A percentile compares a stretch with the other conserved stretches of the same genome.
phyloP scores from a whole-genome alignment of 2,888 invertebrate species.

The Leptinotarsa rubiginosa region DNA sequence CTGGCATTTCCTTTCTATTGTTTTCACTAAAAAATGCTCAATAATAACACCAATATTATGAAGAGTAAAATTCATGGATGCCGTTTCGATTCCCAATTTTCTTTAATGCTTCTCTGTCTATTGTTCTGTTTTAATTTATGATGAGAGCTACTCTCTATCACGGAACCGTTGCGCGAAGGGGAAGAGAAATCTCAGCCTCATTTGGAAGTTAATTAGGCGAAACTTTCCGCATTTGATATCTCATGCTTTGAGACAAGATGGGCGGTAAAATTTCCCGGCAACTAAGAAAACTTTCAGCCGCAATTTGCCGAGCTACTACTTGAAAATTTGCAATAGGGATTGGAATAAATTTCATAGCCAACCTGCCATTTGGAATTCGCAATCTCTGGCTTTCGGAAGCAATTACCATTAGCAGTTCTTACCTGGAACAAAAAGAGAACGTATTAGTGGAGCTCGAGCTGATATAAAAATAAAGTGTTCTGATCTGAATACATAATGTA shows the following conservation, averaged over 20 bases:
- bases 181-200: conserved; percentile 57
- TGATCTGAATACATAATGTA: not conserved
- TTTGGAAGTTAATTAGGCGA: conserved; percentile 64
- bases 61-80: not conserved
- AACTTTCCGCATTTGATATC: conserved; percentile 62
- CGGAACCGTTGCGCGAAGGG: conserved; percentile 47
- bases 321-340: conserved; percentile 63
- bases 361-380: conserved; percentile 40
- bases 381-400: conserved; percentile 37
- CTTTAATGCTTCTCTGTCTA: conserved; percentile 8
- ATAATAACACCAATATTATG: no score
- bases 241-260: conserved; percentile 57
- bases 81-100: not conserved
- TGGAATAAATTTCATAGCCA: conserved; percentile 60
- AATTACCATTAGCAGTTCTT: conserved; percentile 30
- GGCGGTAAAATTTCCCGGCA: conserved; percentile 60
- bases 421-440: conserved; percentile 35
- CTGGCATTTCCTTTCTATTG: no score
- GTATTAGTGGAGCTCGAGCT: conserved; percentile 18
- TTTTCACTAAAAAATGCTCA: no score
- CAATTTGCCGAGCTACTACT: conserved; percentile 61
- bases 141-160: conserved; percentile 37
- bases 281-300: conserved; percentile 61
- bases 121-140: conserved; percentile 30
- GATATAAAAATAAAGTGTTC: conserved; percentile 21